Evolutionary conservation across 2,888 invertebrate species (phyloP).

Genomic region (Abscondita cerata): DNA sequence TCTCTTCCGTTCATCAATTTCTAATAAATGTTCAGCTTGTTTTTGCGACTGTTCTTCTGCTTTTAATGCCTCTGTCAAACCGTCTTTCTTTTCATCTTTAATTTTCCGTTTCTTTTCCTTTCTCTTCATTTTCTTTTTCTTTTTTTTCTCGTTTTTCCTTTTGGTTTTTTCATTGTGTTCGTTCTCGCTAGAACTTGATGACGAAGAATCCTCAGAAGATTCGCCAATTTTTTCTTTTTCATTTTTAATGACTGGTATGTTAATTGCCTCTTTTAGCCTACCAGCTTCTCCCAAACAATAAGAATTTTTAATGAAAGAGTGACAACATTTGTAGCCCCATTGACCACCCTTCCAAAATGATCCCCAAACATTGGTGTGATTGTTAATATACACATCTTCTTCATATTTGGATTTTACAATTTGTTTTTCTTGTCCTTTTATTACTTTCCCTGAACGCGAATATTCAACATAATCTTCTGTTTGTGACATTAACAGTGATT

Average conservation of each 20-base stretch:
- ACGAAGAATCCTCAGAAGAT: constrained; percentile 10
- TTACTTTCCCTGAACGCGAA: constrained; percentile 88
- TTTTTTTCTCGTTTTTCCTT: constrained; percentile 37
- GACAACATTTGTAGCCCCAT: constrained; percentile 98
- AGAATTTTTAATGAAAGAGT: constrained; percentile 88
- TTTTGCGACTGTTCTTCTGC: constrained; percentile 68
- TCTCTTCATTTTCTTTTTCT: constrained; percentile 57
- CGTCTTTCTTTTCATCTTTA: constrained; percentile 61
- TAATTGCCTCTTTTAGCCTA: constrained; percentile 43
- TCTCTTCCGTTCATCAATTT: constrained; percentile 87
- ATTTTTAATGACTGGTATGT: constrained; percentile 33
- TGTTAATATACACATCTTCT: constrained; percentile 91
- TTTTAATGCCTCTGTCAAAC: constrained; percentile 69
- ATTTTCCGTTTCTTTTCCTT: constrained; percentile 52
- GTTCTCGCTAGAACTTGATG: constrained; percentile 33
- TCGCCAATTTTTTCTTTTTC: constrained; percentile 40
- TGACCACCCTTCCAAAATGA: constrained; percentile 91
- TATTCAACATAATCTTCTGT: constrained; percentile 97
- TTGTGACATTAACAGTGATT: constrained; percentile 89
- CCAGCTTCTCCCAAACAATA: constrained; percentile 86
- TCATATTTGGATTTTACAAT: constrained; percentile 88
- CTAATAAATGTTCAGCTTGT: constrained; percentile 69
- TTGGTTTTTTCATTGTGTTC: constrained; percentile 37
- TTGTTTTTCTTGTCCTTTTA: constrained; percentile 87
- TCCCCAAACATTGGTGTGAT: constrained; percentile 96